Conservation (phyloP, 2,888 invertebrate genomes). For the Elaeidobius kamerunicus region DNA sequence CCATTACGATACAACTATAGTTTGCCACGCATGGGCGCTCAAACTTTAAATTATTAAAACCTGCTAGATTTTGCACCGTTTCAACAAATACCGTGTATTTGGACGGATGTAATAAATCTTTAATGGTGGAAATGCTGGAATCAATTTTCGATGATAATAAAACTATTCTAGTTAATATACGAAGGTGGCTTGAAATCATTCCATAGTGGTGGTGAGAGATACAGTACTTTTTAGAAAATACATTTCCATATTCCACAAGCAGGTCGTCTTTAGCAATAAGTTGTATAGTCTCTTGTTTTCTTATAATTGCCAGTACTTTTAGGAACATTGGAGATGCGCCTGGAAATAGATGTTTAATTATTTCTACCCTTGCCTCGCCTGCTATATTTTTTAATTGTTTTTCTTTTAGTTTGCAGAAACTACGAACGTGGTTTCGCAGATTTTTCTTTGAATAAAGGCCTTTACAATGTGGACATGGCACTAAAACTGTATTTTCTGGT, state of each 20-base stretch:
- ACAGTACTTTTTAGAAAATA: background rate
- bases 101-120: background rate
- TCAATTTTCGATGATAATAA: background rate
- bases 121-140: background rate
- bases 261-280: no score
- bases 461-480: background rate
- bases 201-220: background rate
- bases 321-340: background rate
- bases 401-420: background rate
- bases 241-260: background rate
- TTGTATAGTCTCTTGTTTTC: background rate
- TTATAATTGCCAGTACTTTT: background rate
- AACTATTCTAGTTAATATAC: background rate
- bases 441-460: background rate
- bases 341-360: background rate
- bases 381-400: background rate
- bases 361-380: background rate
- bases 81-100: background rate
- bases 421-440: background rate
- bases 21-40: background rate
- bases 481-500: background rate
- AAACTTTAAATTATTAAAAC: background rate
- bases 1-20: background rate
- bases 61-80: background rate
- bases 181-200: background rate